A percentile compares a stretch with the other conserved stretches of the same genome.
Conservation (phyloP, 2,113 vertebrate genomes). For the Zonotrichia leucophrys region DNA sequence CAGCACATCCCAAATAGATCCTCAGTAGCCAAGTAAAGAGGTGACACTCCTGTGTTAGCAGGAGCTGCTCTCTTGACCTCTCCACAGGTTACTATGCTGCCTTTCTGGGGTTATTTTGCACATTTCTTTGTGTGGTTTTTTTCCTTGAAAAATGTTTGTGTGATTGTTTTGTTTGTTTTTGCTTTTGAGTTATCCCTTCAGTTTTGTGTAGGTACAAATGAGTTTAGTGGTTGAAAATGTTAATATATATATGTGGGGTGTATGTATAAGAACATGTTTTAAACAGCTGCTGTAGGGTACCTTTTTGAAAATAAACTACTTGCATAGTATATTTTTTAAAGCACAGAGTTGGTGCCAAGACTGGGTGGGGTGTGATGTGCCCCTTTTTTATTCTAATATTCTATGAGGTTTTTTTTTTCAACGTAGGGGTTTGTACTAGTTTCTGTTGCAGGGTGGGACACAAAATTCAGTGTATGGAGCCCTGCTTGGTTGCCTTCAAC, state of each 20-base stretch:
- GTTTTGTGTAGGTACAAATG: constrained; percentile 80
- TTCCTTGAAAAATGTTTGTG: constrained; percentile 53
- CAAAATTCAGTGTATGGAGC: constrained; percentile 17
- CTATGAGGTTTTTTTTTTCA: neutral
- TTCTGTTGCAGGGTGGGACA: constrained; percentile 22
- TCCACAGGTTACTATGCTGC: constrained; percentile 54
- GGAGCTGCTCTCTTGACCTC: constrained; percentile 37
- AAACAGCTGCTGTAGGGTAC: constrained; percentile 80
- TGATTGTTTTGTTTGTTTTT: constrained; percentile 8
- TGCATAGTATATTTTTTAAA: constrained; percentile 75
- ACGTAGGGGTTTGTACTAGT: neutral
- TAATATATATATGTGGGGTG: constrained; percentile 80
- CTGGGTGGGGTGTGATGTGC: constrained; percentile 51
- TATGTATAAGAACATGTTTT: constrained; percentile 72
- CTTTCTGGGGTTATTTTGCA: constrained; percentile 58
- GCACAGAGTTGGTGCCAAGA: constrained; percentile 78
- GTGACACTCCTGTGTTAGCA: constrained; percentile 32
- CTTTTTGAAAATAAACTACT: constrained; percentile 71
- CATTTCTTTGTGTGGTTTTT: constrained; percentile 21
- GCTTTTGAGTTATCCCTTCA: constrained; percentile 51
- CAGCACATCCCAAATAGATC: constrained; percentile 60
- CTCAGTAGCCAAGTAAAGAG: constrained; percentile 46
- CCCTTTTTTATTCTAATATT: constrained; percentile 58
- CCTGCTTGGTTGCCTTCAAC: constrained; percentile 14
- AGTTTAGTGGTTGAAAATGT: constrained; percentile 80